Percentiles rank a stretch among this genome's conserved stretches.
phyloP scores from a whole-genome alignment of 2,113 vertebrate genomes.

The Hippocampus comes region DNA sequence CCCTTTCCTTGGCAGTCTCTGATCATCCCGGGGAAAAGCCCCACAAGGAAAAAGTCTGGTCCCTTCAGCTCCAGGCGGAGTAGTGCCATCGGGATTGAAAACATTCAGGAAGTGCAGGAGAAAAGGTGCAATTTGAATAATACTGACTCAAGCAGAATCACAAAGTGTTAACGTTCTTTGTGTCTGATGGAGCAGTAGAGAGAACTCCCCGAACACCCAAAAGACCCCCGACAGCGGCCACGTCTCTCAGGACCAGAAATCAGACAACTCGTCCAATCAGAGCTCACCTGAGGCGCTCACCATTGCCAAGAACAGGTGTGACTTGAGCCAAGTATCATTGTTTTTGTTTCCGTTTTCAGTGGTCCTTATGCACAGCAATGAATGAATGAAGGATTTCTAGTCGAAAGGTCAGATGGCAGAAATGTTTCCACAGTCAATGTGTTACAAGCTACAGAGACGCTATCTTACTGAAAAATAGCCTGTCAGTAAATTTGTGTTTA shows the following conservation, averaged over 20 bases:
- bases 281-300: slow-evolving; percentile 91
- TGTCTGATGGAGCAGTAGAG: slow-evolving; percentile 59
- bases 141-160: neutral
- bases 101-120: slow-evolving; percentile 93
- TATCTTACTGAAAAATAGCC: no score
- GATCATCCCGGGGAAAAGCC: slow-evolving; percentile 93
- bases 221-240: slow-evolving; percentile 85
- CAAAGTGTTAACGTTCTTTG: neutral
- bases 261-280: slow-evolving; percentile 85
- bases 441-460: no score
- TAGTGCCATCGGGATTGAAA: slow-evolving; percentile 95
- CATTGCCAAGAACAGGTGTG: slow-evolving; percentile 85
- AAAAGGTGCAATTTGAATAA: slow-evolving; percentile 72
- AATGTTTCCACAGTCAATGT: no score
- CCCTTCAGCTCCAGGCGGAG: slow-evolving; percentile 88
- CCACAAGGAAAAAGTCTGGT: slow-evolving; percentile 89
- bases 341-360: neutral
- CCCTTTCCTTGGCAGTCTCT: slow-evolving; percentile 77
- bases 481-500: no score
- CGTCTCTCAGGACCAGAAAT: slow-evolving; percentile 84
- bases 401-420: no score
- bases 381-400: no score
- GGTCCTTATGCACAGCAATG: no score
- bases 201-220: slow-evolving; percentile 79
- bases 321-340: neutral